Evolutionary conservation across 2,113 vertebrate species (phyloP).

Genomic region (Entosphenus tridentatus): DNA sequence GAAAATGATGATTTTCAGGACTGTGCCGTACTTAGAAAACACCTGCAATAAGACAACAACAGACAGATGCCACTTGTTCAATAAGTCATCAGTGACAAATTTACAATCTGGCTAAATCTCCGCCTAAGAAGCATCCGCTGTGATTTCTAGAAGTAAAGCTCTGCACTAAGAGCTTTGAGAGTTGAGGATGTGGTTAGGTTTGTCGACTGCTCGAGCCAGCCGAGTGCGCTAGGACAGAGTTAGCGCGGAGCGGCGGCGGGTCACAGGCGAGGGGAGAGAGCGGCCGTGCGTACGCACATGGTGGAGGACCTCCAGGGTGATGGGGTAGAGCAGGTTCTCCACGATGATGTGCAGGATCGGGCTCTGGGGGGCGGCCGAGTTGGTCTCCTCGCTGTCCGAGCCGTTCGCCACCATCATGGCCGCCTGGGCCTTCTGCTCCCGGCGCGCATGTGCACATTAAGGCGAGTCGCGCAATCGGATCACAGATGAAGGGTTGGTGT

Average conservation of each 20-base stretch:
- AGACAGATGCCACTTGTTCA: neutral
- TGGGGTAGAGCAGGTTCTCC: conserved; percentile 97
- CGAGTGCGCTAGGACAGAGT: too few relatives aligned
- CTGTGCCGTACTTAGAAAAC: conserved; percentile 95
- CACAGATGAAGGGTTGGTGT: too few relatives aligned
- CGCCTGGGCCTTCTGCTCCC: conserved; percentile 31
- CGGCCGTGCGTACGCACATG: conserved; percentile 33
- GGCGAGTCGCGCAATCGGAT: too few relatives aligned
- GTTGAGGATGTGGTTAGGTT: too few relatives aligned
- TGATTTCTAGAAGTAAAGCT: too few relatives aligned
- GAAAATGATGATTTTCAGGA: conserved; percentile 97
- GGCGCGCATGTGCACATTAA: too few relatives aligned
- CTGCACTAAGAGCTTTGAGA: too few relatives aligned
- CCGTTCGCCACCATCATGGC: conserved; percentile 60
- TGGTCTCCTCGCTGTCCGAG: conserved; percentile 44
- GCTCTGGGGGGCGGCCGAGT: conserved; percentile 52
- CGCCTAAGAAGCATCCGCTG: too few relatives aligned
- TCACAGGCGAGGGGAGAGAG: too few relatives aligned
- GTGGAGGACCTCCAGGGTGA: conserved; percentile 87
- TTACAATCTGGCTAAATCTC: neutral
- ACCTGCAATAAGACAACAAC: conserved; percentile 31
- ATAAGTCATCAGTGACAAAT: conserved; percentile 4
- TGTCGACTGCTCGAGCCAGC: too few relatives aligned
- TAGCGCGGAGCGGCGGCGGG: too few relatives aligned
- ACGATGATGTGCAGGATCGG: conserved; percentile 92